Evolutionary conservation across 2,797 vertebrate species (phyloP).

Genomic region (Helarctos malayanus): DNA sequence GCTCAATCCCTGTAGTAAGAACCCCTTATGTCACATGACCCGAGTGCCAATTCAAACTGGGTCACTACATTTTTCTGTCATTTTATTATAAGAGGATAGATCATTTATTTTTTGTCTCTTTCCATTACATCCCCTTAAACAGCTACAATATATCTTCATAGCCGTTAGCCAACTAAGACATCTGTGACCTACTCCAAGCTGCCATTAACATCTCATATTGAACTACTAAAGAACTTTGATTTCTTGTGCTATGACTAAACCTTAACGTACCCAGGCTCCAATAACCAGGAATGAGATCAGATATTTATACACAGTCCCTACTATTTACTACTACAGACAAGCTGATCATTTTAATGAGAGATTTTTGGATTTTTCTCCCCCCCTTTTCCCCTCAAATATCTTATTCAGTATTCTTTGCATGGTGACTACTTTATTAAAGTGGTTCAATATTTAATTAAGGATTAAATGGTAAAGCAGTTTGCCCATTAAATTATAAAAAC

Average conservation of each 20-base stretch:
- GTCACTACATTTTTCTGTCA: slow-evolving; percentile 33
- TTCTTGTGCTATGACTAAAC: neutral
- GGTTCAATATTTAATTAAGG: slow-evolving; percentile 85
- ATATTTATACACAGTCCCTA: neutral
- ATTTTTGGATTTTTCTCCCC: neutral
- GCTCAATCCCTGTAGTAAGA: neutral
- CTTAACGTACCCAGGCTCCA: neutral
- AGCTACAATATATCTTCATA: slow-evolving; percentile 10
- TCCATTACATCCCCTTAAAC: slow-evolving; percentile 38
- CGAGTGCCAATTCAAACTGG: slow-evolving; percentile 56
- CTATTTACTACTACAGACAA: slow-evolving; percentile 42
- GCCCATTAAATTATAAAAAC: slow-evolving; percentile 80
- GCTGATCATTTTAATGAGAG: slow-evolving; percentile 43
- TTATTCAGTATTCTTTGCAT: slow-evolving; percentile 76
- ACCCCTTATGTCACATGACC: slow-evolving; percentile 22
- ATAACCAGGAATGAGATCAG: neutral
- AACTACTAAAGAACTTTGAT: slow-evolving; percentile 43
- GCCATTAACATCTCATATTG: slow-evolving; percentile 37
- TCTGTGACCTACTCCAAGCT: slow-evolving; percentile 53
- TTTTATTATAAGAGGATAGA: slow-evolving; percentile 22
- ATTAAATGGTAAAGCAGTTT: slow-evolving; percentile 80
- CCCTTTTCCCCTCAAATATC: neutral
- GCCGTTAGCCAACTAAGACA: slow-evolving; percentile 55
- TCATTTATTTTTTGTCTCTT: slow-evolving; percentile 51
- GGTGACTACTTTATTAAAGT: slow-evolving; percentile 77